Evolutionary conservation across 2,888 invertebrate species (phyloP), one percentile per base, ranked within the genome.

Genomic region (Athalia rosae): DNA sequence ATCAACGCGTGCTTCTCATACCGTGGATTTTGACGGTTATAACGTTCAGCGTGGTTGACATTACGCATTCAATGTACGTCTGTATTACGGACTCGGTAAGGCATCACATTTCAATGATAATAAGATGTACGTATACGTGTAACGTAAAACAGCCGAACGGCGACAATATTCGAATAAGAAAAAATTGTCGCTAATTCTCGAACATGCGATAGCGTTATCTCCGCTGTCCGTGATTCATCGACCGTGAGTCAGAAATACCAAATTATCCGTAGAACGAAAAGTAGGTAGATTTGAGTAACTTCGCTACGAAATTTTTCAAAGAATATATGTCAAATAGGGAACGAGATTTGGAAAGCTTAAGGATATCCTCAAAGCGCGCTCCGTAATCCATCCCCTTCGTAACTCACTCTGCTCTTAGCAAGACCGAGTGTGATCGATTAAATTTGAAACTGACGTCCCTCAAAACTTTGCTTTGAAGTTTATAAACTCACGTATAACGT

Each of bases 11-110:
- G 80, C 90, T 95, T 85, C 91, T 96, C 62, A 88, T 95, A 47
- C 96, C 96, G 0, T 96, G 96, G 96, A 92, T 96, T 74, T 87
- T 93, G 58, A 91, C 93, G 6, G 93, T 96, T 90, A 91, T 92
- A 6, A 85, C 93, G 79, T 94, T 94, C 86, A 93, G 94, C 43
- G 84, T 93, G 47, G 92, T 95, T 66, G 95, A 95, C 87, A 88
- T 94, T 64, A 88, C 92, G 9, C 95, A 95, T 85, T 91, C 94
- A 43, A 83, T 93, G 43, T 95, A 95, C 85, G 90, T 95, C 80
- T 92, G 61, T n/a, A n/a, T 61, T 4, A 74, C 48, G 74, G 13
- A 61, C 61, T 74, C 48, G 74, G 74, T 74, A 74, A 74, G 74
- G 74, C 48, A 74, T 74, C 11, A 13, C 8, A 45, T 9, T 11